Base-by-base conservation (phyloP, 2,113 vertebrate species). In the Tonatia bakeri region DNA sequence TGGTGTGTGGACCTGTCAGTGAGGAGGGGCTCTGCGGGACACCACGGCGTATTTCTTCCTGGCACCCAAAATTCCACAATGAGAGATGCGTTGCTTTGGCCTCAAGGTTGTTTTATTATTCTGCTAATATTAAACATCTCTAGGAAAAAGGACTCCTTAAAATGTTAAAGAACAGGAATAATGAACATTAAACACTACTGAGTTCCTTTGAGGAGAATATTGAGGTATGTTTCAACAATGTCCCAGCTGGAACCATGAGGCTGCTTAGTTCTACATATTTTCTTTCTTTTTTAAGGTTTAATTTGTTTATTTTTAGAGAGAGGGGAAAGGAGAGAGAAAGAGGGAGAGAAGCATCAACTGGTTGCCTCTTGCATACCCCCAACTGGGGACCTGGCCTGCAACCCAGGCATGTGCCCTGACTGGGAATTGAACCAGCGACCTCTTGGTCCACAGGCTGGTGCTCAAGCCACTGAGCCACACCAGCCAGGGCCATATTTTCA, bases 11-110 rank as follows among this genome's bases (percentile, higher is more conserved):
- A 17, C 36, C 13, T 36, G 14, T 83, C 43, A 67, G 15, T 0
- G n/a, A 36, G 36, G 4, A 20, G 81, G 64, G 31, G 15, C n/a
- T 20, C 0, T 1, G 47, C 13, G 2, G 4, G 6, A n/a, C 40
- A 14, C 0, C 40, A 14, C 0, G 33, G 33, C 19, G 67, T 4
- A 2, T 76, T 59, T 45, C 54, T 75, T 90, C 47, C 33, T 14
- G 4, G 31, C 33, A 24, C 7, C 33, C 12, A 31, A 45, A 73
- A 61, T 52, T 67, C 12, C 38, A 65, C 15, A 87, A 16, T 85
- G n/a, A 87, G 61, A 81, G 43, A 79, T 7, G 70, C 47, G 45
- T 16, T 4, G 5, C 40, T 83, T 89, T 87, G 26, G 16, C 33
- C 8, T 43, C 17, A 89, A 26, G 13, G 5, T 40, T 67, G 33